Conservation (phyloP, 1,140 invertebrate species). For the Drosophila ananassae region DNA sequence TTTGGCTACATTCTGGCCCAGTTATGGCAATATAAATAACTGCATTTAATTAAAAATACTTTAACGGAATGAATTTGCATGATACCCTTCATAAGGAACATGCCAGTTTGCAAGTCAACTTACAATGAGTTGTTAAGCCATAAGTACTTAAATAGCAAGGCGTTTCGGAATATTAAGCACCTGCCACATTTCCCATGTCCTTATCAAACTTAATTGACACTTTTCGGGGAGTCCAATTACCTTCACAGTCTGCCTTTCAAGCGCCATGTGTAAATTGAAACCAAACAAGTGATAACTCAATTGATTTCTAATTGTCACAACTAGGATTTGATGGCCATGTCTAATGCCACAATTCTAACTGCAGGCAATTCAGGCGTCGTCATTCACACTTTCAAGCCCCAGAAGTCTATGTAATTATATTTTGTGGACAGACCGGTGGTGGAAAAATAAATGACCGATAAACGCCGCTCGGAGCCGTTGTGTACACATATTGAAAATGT, state of each 20-base stretch:
- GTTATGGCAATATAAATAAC: not conserved
- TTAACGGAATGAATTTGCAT: not conserved
- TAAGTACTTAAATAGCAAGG: not conserved
- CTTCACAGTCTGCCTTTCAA: not conserved
- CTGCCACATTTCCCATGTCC: conserved; percentile 23
- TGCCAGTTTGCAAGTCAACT: not conserved
- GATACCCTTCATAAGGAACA: too few species aligned
- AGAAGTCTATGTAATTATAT: conserved; percentile 40
- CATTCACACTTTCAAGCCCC: conserved; percentile 33
- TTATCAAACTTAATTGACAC: conserved; percentile 16
- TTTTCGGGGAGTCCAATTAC: conserved; percentile 16
- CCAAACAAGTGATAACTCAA: conserved; percentile 37
- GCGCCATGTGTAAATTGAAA: conserved; percentile 27
- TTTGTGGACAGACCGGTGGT: conserved; percentile 23
- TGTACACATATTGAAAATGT: conserved; percentile 77
- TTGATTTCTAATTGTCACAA: conserved; percentile 45
- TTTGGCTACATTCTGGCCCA: not conserved
- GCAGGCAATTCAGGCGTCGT: not conserved
- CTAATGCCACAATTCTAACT: not conserved
- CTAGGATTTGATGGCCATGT: conserved; percentile 12
- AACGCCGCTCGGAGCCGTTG: conserved; percentile 45
- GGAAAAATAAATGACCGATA: conserved; percentile 50
- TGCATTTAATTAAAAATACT: not conserved
- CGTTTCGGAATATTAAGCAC: not conserved
- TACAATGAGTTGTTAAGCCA: not conserved